Conservation (phyloP, 1,140 invertebrate genomes). For the Artemia franciscana region DNA sequence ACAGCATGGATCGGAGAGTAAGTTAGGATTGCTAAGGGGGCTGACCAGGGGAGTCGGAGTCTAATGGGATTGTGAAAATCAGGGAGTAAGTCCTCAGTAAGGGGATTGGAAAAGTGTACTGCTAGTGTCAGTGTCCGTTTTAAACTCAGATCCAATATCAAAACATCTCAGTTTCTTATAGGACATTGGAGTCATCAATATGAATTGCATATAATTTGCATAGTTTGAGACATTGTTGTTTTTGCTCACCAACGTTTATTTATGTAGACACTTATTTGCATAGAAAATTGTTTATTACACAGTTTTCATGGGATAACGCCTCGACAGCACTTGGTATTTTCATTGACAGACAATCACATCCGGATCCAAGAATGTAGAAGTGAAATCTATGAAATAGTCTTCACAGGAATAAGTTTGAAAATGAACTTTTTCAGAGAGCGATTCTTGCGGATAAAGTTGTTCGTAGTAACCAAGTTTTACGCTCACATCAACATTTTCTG, state of each 20-base stretch:
- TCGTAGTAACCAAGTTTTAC: neutral
- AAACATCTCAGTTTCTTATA: neutral
- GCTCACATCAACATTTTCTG: neutral
- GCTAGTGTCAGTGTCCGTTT: neutral
- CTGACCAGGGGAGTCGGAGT: too few species aligned
- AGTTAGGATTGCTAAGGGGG: too few species aligned
- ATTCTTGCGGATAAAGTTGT: neutral
- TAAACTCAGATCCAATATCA: neutral
- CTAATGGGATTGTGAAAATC: too few species aligned
- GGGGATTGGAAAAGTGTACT: neutral
- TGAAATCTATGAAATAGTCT: neutral
- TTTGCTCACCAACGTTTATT: neutral
- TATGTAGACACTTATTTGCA: neutral
- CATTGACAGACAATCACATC: neutral
- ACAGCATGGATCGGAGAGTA: too few species aligned
- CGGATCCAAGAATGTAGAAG: neutral
- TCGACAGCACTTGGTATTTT: neutral
- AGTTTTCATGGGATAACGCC: neutral
- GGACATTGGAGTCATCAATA: neutral
- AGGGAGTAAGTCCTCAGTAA: too few species aligned
- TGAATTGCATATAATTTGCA: neutral
- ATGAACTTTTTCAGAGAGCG: neutral
- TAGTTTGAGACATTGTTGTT: neutral
- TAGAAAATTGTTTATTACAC: neutral
- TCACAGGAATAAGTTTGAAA: neutral